Evolutionary conservation across 2,797 vertebrate genomes (phyloP).

Genomic region (Eidolon dupreanum): DNA sequence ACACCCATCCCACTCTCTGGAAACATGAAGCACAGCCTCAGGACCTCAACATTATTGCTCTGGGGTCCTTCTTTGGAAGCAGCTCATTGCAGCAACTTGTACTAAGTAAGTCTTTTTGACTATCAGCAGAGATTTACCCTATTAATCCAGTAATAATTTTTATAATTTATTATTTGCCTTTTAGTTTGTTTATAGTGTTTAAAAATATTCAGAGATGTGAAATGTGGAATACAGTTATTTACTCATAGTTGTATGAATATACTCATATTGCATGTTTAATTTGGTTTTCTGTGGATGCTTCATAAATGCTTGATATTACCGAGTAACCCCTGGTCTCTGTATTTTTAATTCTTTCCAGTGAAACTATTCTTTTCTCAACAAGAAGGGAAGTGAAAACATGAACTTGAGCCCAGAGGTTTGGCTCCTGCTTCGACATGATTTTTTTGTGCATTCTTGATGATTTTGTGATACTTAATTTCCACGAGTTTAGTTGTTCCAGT

Average conservation of each 20-base stretch:
- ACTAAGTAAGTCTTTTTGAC: not conserved
- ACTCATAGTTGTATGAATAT: not conserved
- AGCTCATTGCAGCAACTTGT: not conserved
- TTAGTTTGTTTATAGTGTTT: slow-evolving; percentile 8
- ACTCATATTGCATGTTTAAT: not conserved
- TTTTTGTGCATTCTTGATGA: not conserved
- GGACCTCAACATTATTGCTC: rapidly evolving
- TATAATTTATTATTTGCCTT: not conserved
- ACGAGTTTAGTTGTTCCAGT: not conserved
- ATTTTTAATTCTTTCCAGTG: slow-evolving; percentile 24
- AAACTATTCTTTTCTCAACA: not conserved
- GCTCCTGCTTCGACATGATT: not conserved
- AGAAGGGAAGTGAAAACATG: not conserved
- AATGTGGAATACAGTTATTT: not conserved
- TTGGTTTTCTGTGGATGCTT: not conserved
- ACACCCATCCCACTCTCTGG: not conserved
- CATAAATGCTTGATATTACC: not conserved
- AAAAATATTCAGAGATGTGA: not conserved
- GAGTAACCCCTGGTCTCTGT: not conserved
- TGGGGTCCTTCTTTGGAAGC: not conserved
- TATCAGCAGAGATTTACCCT: not conserved
- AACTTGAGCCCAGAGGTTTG: not conserved
- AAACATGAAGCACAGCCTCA: not conserved
- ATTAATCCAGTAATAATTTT: not conserved
- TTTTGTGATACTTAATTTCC: not conserved